phyloP scores from a whole-genome alignment of 2,888 invertebrate genomes.

The Acanthoscelides obtectus region DNA sequence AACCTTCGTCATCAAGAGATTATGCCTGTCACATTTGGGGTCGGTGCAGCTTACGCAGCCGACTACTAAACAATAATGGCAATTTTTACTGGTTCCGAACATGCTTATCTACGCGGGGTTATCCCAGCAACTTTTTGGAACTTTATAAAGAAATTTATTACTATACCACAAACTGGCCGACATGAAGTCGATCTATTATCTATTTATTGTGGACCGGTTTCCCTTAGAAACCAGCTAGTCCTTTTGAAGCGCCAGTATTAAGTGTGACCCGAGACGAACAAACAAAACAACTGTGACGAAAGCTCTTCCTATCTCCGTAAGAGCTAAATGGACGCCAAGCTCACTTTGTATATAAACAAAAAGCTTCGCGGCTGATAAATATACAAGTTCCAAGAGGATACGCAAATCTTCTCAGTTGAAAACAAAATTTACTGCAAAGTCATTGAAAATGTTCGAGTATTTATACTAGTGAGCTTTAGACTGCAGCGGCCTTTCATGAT shows the following conservation, averaged over 20 bases:
- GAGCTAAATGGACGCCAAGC: neutral
- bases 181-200: too few species aligned
- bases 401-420: neutral
- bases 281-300: neutral
- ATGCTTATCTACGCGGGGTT: neutral
- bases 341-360: neutral
- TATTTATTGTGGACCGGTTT: too few species aligned
- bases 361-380: neutral
- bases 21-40: neutral
- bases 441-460: neutral
- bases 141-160: too few species aligned
- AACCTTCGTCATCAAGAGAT: neutral
- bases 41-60: neutral
- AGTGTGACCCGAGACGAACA: conserved; percentile 2
- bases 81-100: neutral
- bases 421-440: neutral
- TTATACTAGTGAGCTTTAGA: neutral
- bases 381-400: neutral
- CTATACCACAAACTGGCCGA: too few species aligned
- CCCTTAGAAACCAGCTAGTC: too few species aligned
- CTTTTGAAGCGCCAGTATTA: neutral
- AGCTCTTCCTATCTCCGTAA: neutral
- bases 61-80: neutral
- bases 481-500: neutral
- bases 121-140: too few species aligned